Percentiles rank a stretch among this genome's conserved stretches.
Conservation (phyloP, 2,888 invertebrate species). For the Sinotaia quadrata region DNA sequence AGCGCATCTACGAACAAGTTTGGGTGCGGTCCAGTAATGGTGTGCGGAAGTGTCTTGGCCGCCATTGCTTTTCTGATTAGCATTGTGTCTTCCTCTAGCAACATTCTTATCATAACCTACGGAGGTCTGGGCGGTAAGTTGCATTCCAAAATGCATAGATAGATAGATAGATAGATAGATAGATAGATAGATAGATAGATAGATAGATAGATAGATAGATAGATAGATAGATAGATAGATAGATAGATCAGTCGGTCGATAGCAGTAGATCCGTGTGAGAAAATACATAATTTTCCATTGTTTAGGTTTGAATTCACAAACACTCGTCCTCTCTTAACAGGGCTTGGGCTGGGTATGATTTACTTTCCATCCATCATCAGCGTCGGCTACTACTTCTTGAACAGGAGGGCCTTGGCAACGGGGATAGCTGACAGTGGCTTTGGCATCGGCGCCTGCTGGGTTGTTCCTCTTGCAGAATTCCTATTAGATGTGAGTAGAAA, state of each 20-base stretch:
- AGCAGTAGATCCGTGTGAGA: too few species aligned
- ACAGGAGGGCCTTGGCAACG: conserved; percentile 94
- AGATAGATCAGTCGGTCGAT: too few species aligned
- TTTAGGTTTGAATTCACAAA: too few species aligned
- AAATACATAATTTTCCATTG: too few species aligned
- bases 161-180: too few species aligned
- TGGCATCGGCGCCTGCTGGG: conserved; percentile 91
- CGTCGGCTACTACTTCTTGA: conserved; percentile 97
- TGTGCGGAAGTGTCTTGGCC: conserved; percentile 85
- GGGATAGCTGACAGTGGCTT: conserved; percentile 97
- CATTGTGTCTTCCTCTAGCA: conserved; percentile 85
- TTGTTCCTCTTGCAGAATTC: conserved; percentile 69
- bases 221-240: too few species aligned
- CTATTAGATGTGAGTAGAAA: background rate
- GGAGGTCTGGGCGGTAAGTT: conserved; percentile 88
- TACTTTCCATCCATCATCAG: conserved; percentile 96
- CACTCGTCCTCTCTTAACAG: too few species aligned
- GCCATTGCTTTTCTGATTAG: conserved; percentile 81
- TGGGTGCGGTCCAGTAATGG: conserved; percentile 91
- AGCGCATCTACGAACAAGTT: conserved; percentile 94
- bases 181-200: too few species aligned
- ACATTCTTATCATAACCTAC: conserved; percentile 86
- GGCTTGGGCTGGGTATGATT: conserved; percentile 93
- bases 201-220: too few species aligned
- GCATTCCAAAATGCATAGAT: too few species aligned